Evolutionary conservation across 2,888 invertebrate genomes (phyloP), one percentile per base, ranked within the genome.

Genomic region (Aelia acuminata): DNA sequence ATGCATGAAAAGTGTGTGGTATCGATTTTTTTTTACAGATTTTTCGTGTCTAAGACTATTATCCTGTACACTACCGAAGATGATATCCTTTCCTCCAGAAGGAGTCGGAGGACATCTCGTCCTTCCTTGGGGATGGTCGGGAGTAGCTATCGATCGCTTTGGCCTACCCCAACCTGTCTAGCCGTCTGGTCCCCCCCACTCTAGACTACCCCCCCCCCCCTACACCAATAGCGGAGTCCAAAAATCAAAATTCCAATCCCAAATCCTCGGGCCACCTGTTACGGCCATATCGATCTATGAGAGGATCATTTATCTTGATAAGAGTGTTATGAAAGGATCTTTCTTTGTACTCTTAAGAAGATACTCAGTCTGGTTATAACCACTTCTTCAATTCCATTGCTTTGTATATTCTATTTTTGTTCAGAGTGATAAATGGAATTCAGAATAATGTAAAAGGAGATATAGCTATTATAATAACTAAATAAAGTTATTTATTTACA

Each of bases 161-260:
- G 63, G 86, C 88, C 89, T 89, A 89, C 89, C 89, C 87, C 89
- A 89, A 89, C 89, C 87, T 47, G 57, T 63, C 84, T 50, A 80
- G 86, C 63, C 50, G 85, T 89, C 88, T 85, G 88, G 88, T 39
- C 84, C 80, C 85, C 43, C 75, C 39, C 70, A 5, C 85, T 63
- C 11, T 39, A 35, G 13, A n/a, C 0, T 3, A 26, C 70, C 35
- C 39, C 35, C 26, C 10, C 11, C 31, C 50, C 10, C 43, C 39
- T 39, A 39, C 20, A 20, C 31, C 50, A 48, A n/a, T 13, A 39
- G 22, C 43, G 11, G 22, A 0, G 50, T 70, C 63, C 18, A 31
- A 47, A 80, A 80, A 47, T 43, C 80, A 47, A 43, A 47, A 31
- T 39, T 31, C 85, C 22, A 26, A 7, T 49, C 26, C 50, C 20